Evolutionary conservation across 2,888 invertebrate genomes (phyloP).

Genomic region (Matsumyia berberina): DNA sequence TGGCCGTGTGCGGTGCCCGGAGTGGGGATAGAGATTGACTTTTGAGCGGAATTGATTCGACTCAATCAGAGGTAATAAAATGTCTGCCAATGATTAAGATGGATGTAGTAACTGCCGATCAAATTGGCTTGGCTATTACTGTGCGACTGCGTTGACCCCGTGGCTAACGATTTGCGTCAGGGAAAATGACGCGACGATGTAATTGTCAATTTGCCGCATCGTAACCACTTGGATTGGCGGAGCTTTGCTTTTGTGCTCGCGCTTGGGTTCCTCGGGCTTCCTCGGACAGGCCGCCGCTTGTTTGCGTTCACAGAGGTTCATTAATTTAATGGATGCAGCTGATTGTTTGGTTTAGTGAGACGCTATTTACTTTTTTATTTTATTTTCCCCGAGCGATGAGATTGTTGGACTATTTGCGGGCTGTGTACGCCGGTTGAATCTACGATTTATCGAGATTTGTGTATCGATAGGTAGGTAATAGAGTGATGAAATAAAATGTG

Average conservation of each 20-base stretch:
- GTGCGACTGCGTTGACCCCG: slow-evolving; percentile 26
- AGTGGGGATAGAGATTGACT: not conserved
- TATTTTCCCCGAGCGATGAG: not conserved
- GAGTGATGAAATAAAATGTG: too few relatives aligned
- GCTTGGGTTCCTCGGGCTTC: too few relatives aligned
- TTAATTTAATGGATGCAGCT: slow-evolving; percentile 34
- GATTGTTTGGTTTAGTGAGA: slow-evolving; percentile 32
- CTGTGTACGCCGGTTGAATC: not conserved
- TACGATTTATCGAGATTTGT: too few relatives aligned
- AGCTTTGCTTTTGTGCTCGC: slow-evolving; percentile 1
- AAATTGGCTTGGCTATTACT: not conserved
- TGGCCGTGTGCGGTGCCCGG: not conserved
- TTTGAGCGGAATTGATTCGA: slow-evolving; percentile 24
- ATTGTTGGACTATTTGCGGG: slow-evolving; percentile 26
- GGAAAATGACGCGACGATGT: slow-evolving; percentile 13
- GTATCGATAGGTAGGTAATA: too few relatives aligned
- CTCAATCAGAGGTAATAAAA: slow-evolving; percentile 44
- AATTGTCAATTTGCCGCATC: slow-evolving; percentile 29
- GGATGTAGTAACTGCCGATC: not conserved
- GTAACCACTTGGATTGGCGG: slow-evolving; percentile 3
- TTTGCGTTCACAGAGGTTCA: slow-evolving; percentile 42
- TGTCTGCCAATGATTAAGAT: slow-evolving; percentile 14
- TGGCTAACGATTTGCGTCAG: slow-evolving; percentile 63
- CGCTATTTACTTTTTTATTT: slow-evolving; percentile 3
- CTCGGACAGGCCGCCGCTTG: slow-evolving; percentile 1